Conservation (phyloP, 2,113 vertebrate genomes). For the Girardinichthys multiradiatus region DNA sequence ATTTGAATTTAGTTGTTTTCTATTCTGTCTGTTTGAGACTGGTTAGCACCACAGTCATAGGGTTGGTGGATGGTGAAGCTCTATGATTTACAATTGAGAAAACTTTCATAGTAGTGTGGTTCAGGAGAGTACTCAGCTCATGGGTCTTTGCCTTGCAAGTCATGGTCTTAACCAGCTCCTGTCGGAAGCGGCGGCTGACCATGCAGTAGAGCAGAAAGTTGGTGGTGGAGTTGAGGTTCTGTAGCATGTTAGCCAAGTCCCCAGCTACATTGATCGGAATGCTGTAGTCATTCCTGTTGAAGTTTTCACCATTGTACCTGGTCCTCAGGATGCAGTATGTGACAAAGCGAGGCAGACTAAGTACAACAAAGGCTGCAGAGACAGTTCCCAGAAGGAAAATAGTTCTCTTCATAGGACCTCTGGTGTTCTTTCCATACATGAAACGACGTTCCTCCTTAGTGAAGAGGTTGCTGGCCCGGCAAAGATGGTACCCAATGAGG, state of each 20-base stretch:
- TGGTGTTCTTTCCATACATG: slow-evolving; percentile 61
- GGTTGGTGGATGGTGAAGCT: not conserved
- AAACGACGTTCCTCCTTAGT: slow-evolving; percentile 74
- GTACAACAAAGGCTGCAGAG: slow-evolving; percentile 75
- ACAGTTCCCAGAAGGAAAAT: slow-evolving; percentile 76
- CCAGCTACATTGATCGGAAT: slow-evolving; percentile 75
- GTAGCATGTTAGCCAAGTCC: slow-evolving; percentile 83
- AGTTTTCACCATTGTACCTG: slow-evolving; percentile 69
- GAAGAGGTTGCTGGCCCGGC: slow-evolving; percentile 68
- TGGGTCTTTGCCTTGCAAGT: slow-evolving; percentile 37
- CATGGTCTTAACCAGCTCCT: slow-evolving; percentile 65
- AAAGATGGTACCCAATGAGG: slow-evolving; percentile 75
- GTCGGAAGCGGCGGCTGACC: slow-evolving; percentile 77
- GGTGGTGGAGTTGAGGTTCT: slow-evolving; percentile 82
- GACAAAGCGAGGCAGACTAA: slow-evolving; percentile 80
- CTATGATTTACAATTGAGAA: slow-evolving; percentile 65
- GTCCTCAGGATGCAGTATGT: slow-evolving; percentile 84
- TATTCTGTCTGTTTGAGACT: slow-evolving; percentile 46
- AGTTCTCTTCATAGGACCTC: slow-evolving; percentile 69
- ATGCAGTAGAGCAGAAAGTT: slow-evolving; percentile 84
- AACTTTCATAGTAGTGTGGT: slow-evolving; percentile 74
- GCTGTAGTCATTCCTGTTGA: slow-evolving; percentile 78
- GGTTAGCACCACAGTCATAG: slow-evolving; percentile 59
- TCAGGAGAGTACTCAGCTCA: slow-evolving; percentile 57
- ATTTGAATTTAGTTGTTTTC: not conserved